Conservation (phyloP, 2,888 invertebrate species). For the Drosophila basisetae region DNA sequence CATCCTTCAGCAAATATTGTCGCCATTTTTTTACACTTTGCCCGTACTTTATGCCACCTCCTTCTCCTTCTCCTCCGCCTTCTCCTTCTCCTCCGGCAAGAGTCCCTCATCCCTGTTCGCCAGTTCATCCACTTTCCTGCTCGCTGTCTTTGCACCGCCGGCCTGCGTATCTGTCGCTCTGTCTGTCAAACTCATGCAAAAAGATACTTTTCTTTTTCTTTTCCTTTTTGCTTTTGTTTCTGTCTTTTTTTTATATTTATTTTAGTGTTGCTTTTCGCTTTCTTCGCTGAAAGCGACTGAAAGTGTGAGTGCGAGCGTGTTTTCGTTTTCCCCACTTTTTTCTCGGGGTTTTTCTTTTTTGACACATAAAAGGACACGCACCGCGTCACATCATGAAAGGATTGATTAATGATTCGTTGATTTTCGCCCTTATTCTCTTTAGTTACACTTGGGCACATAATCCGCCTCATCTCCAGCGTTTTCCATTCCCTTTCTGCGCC, state of each 20-base stretch:
- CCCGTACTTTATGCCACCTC: neutral
- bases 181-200: slow-evolving; percentile 72
- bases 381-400: slow-evolving; percentile 85
- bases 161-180: slow-evolving; percentile 56
- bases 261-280: slow-evolving; percentile 58
- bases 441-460: slow-evolving; percentile 84
- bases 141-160: slow-evolving; percentile 11
- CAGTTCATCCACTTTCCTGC: slow-evolving; percentile 47
- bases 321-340: slow-evolving; percentile 62
- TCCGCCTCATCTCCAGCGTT: slow-evolving; percentile 78
- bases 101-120: slow-evolving; percentile 27
- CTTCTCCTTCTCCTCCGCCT: neutral
- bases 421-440: slow-evolving; percentile 84
- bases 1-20: slow-evolving; percentile 77
- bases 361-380: slow-evolving; percentile 85
- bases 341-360: slow-evolving; percentile 61
- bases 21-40: slow-evolving; percentile 77
- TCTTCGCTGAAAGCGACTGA: slow-evolving; percentile 50
- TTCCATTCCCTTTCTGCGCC: slow-evolving; percentile 53
- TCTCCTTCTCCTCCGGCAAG: neutral
- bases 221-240: slow-evolving; percentile 30
- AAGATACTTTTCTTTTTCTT: slow-evolving; percentile 71
- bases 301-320: slow-evolving; percentile 67
- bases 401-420: slow-evolving; percentile 85
- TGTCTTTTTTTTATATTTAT: slow-evolving; percentile 40